Conservation (phyloP, 2,888 invertebrate genomes). For the Synanthedon formicaeformis region DNA sequence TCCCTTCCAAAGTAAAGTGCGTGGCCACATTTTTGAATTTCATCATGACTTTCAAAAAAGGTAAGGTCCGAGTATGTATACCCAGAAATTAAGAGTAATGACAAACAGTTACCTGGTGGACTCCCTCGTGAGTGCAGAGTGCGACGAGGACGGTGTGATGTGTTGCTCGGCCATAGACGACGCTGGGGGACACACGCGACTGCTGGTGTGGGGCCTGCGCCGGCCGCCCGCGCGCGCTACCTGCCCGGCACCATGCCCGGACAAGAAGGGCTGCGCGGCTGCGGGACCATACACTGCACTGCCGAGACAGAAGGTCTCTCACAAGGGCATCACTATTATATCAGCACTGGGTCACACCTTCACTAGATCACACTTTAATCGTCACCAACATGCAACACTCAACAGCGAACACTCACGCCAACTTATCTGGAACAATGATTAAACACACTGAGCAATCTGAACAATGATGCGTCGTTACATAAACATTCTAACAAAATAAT, state of each 20-base stretch:
- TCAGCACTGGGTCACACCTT: constrained; percentile 10
- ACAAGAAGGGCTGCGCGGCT: constrained; percentile 52
- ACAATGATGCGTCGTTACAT: constrained; percentile 59
- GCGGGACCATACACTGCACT: constrained; percentile 49
- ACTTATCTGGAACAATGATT: constrained; percentile 61
- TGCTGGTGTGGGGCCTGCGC: constrained; percentile 69
- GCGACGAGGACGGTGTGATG: constrained; percentile 78
- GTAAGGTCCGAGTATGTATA: no score
- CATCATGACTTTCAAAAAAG: no score
- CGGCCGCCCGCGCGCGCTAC: constrained; percentile 71
- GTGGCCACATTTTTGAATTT: no score
- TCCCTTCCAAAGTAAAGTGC: no score
- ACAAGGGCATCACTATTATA: not conserved
- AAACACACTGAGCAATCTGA: constrained; percentile 46
- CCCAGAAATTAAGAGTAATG: not conserved
- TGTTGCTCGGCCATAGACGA: constrained; percentile 93
- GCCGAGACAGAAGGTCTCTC: not conserved
- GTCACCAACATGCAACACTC: constrained; percentile 22
- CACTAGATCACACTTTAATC: constrained; percentile 26
- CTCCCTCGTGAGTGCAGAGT: constrained; percentile 80
- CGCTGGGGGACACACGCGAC: constrained; percentile 78
- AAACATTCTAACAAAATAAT: constrained; percentile 55
- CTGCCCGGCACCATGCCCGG: constrained; percentile 70
- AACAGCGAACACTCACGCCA: constrained; percentile 24
- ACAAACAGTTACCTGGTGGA: constrained; percentile 52